Conservation (phyloP, 2,113 vertebrate genomes). For the Zingel zingel region DNA sequence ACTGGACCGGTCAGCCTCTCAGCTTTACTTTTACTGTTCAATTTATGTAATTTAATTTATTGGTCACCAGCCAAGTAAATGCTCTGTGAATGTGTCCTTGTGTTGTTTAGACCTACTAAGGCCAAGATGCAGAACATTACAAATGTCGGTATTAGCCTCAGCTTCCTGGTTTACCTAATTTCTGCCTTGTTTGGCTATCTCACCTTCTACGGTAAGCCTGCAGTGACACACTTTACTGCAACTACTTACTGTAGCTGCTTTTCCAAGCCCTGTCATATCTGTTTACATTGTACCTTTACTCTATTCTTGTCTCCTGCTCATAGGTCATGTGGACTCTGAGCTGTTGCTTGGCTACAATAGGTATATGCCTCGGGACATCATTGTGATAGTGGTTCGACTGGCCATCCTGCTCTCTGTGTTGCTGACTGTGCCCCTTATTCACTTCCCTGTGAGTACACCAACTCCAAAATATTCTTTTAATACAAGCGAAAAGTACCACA, state of each 20-base stretch:
- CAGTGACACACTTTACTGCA: neutral
- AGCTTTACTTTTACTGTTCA: neutral
- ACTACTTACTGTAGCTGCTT: too few species aligned
- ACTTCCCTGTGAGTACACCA: conserved; percentile 92
- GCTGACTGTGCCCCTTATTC: conserved; percentile 94
- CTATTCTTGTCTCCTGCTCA: conserved; percentile 31
- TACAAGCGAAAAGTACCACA: neutral
- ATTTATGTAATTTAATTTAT: neutral
- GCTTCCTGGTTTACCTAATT: conserved; percentile 90
- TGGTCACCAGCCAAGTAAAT: neutral
- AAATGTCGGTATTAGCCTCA: conserved; percentile 89
- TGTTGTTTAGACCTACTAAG: conserved; percentile 89
- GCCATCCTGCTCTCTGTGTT: conserved; percentile 91
- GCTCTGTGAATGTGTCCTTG: neutral
- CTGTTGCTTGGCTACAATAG: conserved; percentile 88
- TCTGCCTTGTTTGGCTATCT: conserved; percentile 97
- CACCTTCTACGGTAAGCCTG: conserved; percentile 93
- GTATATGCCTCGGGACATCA: conserved; percentile 87
- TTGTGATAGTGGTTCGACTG: conserved; percentile 90
- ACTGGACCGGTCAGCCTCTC: conserved; percentile 83
- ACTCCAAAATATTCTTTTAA: neutral
- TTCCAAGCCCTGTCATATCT: neutral
- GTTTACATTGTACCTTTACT: neutral
- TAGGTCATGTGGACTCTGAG: conserved; percentile 92
- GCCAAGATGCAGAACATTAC: conserved; percentile 92